Evolutionary conservation across 2,113 vertebrate genomes (phyloP).

Genomic region (Cyphomyrus discorhynchus): DNA sequence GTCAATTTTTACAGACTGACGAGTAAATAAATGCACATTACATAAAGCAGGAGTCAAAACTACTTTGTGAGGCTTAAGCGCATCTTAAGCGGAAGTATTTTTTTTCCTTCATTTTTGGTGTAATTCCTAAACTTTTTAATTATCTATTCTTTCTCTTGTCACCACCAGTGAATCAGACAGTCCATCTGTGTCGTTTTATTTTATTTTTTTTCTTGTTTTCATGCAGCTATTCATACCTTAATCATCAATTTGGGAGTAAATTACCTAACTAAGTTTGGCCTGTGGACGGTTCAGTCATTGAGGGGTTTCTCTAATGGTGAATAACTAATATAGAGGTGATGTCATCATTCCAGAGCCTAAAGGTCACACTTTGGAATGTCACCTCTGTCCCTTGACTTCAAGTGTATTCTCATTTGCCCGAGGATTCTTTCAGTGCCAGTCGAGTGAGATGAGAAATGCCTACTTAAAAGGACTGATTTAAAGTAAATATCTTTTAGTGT

Average conservation of each 20-base stretch:
- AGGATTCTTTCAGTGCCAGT: constrained; percentile 18
- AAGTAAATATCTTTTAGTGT: not conserved
- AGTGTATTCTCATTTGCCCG: not conserved
- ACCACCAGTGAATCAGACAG: not conserved
- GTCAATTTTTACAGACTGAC: constrained; percentile 8
- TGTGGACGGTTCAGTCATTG: not conserved
- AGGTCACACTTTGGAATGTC: constrained; percentile 41
- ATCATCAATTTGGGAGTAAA: not conserved
- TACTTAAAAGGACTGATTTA: not conserved
- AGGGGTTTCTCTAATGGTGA: not conserved
- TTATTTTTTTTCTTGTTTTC: not conserved
- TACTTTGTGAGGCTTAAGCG: not conserved
- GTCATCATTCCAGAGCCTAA: constrained; percentile 44
- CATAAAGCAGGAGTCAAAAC: not conserved
- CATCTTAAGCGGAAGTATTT: not conserved
- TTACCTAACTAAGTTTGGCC: not conserved
- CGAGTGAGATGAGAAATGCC: constrained; percentile 8
- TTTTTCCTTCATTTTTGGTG: not conserved
- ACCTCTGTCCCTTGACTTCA: constrained; percentile 25
- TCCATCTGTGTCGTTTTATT: not conserved
- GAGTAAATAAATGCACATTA: not conserved
- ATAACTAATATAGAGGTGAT: constrained; percentile 31
- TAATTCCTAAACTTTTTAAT: not conserved
- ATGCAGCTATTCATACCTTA: not conserved
- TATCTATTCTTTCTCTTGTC: not conserved